Conservation (phyloP, 2,113 vertebrate species). For the Pomatostomus ruficeps region DNA sequence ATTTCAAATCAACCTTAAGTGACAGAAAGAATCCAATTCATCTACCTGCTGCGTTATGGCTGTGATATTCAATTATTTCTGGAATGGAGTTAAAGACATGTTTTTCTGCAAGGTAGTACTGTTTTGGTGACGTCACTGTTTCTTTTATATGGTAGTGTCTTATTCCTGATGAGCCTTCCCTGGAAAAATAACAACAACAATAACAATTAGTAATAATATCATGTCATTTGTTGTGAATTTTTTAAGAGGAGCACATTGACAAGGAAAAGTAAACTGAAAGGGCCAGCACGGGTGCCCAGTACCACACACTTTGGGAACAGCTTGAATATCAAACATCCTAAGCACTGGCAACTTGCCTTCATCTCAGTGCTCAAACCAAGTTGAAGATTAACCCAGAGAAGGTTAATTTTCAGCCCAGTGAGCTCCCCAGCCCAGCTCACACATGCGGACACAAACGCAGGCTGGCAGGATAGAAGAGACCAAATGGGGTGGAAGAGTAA, state of each 20-base stretch:
- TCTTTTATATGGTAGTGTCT: slow-evolving; percentile 89
- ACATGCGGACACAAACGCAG: rapidly evolving
- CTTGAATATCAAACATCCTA: not conserved
- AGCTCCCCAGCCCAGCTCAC: not conserved
- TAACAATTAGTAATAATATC: not conserved
- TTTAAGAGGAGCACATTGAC: not conserved
- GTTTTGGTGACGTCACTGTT: slow-evolving; percentile 70
- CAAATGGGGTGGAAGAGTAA: not conserved
- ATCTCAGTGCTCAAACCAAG: not conserved
- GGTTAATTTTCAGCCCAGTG: not conserved
- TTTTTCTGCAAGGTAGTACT: slow-evolving; percentile 89
- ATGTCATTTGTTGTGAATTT: not conserved
- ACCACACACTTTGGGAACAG: not conserved
- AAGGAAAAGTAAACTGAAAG: not conserved
- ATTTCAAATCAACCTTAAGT: not conserved
- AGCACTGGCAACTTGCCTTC: rapidly evolving
- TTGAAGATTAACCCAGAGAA: not conserved
- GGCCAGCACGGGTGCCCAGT: rapidly evolving
- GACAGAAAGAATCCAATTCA: not conserved
- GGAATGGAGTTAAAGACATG: slow-evolving; percentile 86
- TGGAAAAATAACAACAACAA: slow-evolving; percentile 40
- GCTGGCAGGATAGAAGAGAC: not conserved
- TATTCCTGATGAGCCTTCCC: slow-evolving; percentile 75
- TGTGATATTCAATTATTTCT: slow-evolving; percentile 93
- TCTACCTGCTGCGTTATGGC: slow-evolving; percentile 91